These are phyloP conservation scores for Uromys caudimaculatus DNA, from an alignment of 2,797 vertebrate species.

Conservation along the genomic window DNA sequence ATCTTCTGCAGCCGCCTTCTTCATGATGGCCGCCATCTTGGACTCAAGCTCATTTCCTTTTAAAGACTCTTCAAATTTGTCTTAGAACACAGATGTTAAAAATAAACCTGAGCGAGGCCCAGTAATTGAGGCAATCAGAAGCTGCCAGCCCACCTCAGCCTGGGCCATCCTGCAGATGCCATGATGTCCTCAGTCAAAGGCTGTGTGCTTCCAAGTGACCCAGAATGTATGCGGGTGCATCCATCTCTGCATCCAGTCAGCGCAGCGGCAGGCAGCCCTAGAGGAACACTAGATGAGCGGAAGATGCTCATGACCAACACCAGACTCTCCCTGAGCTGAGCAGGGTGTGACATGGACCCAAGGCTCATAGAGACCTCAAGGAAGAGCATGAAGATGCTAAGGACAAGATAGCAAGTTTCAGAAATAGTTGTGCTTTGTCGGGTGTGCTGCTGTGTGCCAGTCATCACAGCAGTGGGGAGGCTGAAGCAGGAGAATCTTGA, in stretches of 20 bases:
- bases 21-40: too few relatives aligned
- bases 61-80: slow-evolving; percentile 3
- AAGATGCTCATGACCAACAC: slow-evolving; percentile 24
- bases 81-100: neutral
- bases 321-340: neutral
- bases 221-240: neutral
- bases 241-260: neutral
- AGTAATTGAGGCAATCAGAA: neutral
- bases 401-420: too few relatives aligned
- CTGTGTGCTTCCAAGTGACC: neutral
- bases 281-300: neutral
- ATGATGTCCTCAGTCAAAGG: neutral
- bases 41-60: neutral
- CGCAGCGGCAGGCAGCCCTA: neutral
- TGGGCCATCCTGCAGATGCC: neutral
- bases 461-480: neutral
- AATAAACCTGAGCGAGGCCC: neutral
- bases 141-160: neutral
- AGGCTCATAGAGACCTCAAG: neutral
- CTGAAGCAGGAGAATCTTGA: neutral
- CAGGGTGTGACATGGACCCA: neutral
- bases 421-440: neutral
- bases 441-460: neutral
- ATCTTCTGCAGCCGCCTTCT: too few relatives aligned
- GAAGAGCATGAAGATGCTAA: neutral